Evolutionary conservation across 2,888 invertebrate species (phyloP), one percentile per base, ranked within the genome.

Genomic region (Pantelozetes paolii): DNA sequence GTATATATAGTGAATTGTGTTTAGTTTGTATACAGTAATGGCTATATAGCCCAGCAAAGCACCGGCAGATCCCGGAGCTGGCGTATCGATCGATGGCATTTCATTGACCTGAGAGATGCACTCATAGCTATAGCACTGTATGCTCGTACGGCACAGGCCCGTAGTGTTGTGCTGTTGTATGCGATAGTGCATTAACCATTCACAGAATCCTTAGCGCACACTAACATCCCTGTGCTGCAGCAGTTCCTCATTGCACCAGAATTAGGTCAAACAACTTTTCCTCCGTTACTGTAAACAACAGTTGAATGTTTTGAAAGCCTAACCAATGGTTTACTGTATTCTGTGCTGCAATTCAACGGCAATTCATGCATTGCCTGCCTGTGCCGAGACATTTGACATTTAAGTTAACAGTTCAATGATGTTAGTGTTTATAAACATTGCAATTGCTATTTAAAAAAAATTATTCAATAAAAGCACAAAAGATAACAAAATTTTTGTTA

Each of bases 201-300:
- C 45, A 45, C 45, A 26, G 45, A 42, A 69, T 40, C 69, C 11
- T 32, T 36, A 15, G 30, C 62, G 28, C 32, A 36, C n/a, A 64
- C 36, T 15, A 64, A 32, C 18, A 30, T 64, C 28, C 9, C 62
- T 2, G 28, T 67, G 67, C 67, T 40, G 36, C n/a, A n/a, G n/a
- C n/a, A n/a, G n/a, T 64, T 40, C 13, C 54, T 28, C n/a, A 23
- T 15, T 20, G 28, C 26, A 23, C 23, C 32, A 69, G 45, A 69
- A 69, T 69, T 69, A 15, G 69, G 69, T 69, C 69, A 69, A 69
- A 69, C 69, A 69, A 69, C 69, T 69, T 30, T 30, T 64, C 36
- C 32, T 69, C 45, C 20, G 42, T 45, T 42, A 42, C 69, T 69
- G 69, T 42, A 69, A 42, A 42, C 40, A 69, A 69, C 69, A 69